phyloP scores from a whole-genome alignment of 2,797 vertebrate genomes.

The Fistularia tabacaria region DNA sequence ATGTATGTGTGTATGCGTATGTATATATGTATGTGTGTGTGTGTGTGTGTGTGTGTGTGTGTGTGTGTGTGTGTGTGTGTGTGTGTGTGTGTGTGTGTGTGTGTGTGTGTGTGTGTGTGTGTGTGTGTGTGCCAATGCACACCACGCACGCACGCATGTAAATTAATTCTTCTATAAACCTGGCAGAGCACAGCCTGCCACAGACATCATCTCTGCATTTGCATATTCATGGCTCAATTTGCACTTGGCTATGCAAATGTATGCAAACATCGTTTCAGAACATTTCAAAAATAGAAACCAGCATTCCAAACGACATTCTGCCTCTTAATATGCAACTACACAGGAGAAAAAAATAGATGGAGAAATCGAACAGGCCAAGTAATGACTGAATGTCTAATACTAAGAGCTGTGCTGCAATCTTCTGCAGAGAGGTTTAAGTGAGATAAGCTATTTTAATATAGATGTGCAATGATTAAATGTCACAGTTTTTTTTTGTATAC shows the following conservation, averaged over 20 bases:
- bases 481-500: conserved; percentile 9
- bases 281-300: conserved; percentile 84
- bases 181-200: conserved; percentile 80
- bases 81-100: conserved; percentile 55
- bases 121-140: conserved; percentile 19
- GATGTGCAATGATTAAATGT: conserved; percentile 41
- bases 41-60: conserved; percentile 24
- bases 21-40: conserved; percentile 36
- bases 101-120: conserved; percentile 22
- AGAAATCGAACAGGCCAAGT: conserved; percentile 62
- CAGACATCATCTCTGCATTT: conserved; percentile 80
- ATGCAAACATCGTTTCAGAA: conserved; percentile 85
- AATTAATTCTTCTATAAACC: conserved; percentile 72
- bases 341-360: conserved; percentile 53
- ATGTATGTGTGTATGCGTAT: conserved; percentile 44
- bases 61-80: conserved; percentile 15
- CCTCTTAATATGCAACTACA: conserved; percentile 78
- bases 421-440: conserved; percentile 54
- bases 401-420: conserved; percentile 39
- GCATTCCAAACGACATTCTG: conserved; percentile 76
- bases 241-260: conserved; percentile 86
- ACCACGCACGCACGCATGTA: conserved; percentile 59
- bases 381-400: conserved; percentile 60
- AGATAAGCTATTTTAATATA: conserved; percentile 42
- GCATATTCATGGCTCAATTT: conserved; percentile 86